Conservation (phyloP, 2,113 vertebrate genomes). For the Xenopus borealis region DNA sequence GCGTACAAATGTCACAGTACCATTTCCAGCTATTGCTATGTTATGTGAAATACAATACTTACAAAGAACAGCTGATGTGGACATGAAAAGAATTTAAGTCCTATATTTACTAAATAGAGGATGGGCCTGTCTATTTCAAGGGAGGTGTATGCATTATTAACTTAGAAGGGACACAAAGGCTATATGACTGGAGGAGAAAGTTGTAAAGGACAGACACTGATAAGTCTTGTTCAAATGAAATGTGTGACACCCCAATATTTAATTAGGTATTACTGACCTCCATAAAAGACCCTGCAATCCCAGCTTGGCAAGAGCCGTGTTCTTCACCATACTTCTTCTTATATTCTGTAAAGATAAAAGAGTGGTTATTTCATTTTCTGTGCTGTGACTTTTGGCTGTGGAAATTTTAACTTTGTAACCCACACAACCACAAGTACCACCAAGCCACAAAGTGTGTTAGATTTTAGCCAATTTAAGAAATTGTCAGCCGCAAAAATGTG, state of each 20-base stretch:
- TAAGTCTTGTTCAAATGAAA: no score
- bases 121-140: neutral
- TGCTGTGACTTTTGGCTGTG: constrained; percentile 27
- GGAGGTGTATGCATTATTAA: neutral
- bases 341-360: constrained; percentile 73
- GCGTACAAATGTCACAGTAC: neutral
- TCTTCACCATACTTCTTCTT: constrained; percentile 98
- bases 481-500: constrained; percentile 43
- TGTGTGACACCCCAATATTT: neutral
- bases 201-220: no score
- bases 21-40: constrained; percentile 3
- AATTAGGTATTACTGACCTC: constrained; percentile 73
- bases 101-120: constrained; percentile 13
- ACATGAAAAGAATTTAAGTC: constrained; percentile 6
- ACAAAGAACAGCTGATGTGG: constrained; percentile 17
- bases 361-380: constrained; percentile 10
- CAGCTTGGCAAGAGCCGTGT: constrained; percentile 96
- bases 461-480: constrained; percentile 19
- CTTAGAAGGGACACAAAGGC: neutral
- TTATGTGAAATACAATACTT: constrained; percentile 22
- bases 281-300: constrained; percentile 88
- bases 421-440: constrained; percentile 8
- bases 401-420: neutral
- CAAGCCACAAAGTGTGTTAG: neutral
- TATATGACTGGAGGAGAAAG: no score